These are phyloP conservation scores for Tympanoctomys barrerae DNA, from an alignment of 2,797 vertebrate species.

Conservation along the genomic window DNA sequence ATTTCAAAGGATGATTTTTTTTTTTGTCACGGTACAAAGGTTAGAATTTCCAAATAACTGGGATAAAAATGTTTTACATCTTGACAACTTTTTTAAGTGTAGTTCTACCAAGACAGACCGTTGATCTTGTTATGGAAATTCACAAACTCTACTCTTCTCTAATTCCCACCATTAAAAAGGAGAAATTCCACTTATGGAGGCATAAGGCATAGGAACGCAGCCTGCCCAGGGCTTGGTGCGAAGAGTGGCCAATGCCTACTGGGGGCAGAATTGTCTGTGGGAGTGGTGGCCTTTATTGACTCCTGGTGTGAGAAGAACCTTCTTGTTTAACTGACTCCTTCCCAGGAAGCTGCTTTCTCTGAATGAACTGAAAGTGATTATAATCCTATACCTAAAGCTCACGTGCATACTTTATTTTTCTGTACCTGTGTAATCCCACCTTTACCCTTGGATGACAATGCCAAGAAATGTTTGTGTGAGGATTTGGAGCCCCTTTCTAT, in stretches of 20 bases:
- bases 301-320: not conserved
- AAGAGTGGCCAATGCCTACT: not conserved
- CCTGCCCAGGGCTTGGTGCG: not conserved
- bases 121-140: not conserved
- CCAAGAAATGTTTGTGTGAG: not conserved
- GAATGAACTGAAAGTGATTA: not conserved
- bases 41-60: slow-evolving; percentile 12
- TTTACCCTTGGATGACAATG: not conserved
- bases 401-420: not conserved
- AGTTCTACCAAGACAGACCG: not conserved
- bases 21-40: not conserved
- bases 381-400: not conserved
- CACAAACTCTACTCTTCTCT: not conserved
- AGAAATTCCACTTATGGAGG: not conserved
- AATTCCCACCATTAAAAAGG: not conserved
- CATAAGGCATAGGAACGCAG: not conserved
- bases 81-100: not conserved
- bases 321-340: slow-evolving; percentile 8
- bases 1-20: not conserved
- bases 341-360: not conserved
- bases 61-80: not conserved
- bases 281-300: slow-evolving; percentile 4
- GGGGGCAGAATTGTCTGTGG: not conserved
- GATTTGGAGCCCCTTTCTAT: not conserved
- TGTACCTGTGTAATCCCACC: not conserved